phyloP scores from a whole-genome alignment of 2,888 invertebrate species.

The Diaperis boleti region DNA sequence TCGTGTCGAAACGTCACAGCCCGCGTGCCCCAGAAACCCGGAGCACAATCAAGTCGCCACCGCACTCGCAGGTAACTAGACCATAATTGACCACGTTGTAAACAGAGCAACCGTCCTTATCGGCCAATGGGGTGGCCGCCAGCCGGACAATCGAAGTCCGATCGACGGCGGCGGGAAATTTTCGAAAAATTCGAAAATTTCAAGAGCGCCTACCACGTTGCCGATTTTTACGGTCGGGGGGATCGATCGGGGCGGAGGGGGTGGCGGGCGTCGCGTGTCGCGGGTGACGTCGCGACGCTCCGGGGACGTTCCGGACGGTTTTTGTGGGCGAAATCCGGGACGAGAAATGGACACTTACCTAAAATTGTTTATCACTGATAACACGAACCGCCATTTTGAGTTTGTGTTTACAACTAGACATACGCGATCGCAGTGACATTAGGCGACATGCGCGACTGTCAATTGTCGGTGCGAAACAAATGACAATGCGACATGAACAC shows the following conservation, averaged over 20 bases:
- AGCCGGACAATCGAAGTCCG: slow-evolving; percentile 21
- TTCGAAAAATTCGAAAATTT: slow-evolving; percentile 21
- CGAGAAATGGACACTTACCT: slow-evolving; percentile 52
- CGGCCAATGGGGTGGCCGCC: slow-evolving; percentile 20
- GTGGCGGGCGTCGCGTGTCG: neutral
- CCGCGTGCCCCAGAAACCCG: neutral
- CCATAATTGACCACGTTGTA: slow-evolving; percentile 29
- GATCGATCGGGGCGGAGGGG: neutral
- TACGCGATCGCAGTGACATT: slow-evolving; percentile 26
- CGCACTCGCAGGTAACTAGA: slow-evolving; percentile 32
- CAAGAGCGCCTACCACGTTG: slow-evolving; percentile 3
- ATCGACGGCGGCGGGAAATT: slow-evolving; percentile 6
- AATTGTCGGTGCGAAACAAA: slow-evolving; percentile 31
- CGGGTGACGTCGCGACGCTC: slow-evolving; percentile 10
- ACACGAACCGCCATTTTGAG: slow-evolving; percentile 59
- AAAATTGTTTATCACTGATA: slow-evolving; percentile 56
- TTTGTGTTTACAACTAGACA: slow-evolving; percentile 40
- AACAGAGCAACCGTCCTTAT: slow-evolving; percentile 26
- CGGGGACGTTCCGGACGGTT: neutral
- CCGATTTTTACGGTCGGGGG: neutral
- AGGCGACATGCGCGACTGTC: slow-evolving; percentile 40
- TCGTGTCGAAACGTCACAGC: slow-evolving; percentile 15
- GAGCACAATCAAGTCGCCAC: neutral
- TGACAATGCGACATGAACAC: slow-evolving; percentile 23
- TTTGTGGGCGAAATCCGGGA: neutral